These are phyloP conservation scores for Scelioninae gen. 1 DNA, from an alignment of 2,888 invertebrate species.

Conservation along the genomic window DNA sequence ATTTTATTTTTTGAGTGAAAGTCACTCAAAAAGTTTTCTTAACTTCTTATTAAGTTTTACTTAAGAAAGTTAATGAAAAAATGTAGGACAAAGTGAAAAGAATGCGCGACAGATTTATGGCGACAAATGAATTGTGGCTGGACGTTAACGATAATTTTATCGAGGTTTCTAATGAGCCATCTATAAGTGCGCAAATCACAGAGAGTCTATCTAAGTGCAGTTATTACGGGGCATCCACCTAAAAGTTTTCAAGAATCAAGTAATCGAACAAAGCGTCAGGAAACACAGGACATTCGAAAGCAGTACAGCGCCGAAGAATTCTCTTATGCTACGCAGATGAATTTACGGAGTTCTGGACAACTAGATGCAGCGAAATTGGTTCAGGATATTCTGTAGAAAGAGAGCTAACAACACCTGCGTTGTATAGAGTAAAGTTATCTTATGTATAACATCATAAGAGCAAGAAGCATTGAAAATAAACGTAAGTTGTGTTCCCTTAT, in stretches of 20 bases:
- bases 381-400: slow-evolving; percentile 60
- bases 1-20: neutral
- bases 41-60: neutral
- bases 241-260: slow-evolving; percentile 60
- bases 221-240: slow-evolving; percentile 58
- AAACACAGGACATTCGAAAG: slow-evolving; percentile 8
- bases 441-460: too few species aligned
- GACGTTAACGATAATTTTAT: neutral
- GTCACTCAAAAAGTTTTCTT: too few species aligned
- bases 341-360: slow-evolving; percentile 66
- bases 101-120: neutral
- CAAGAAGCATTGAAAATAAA: too few species aligned
- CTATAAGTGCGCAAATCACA: too few species aligned
- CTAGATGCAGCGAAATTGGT: slow-evolving; percentile 68
- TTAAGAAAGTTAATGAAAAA: slow-evolving; percentile 11
- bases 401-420: too few species aligned
- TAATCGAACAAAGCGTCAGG: slow-evolving; percentile 52
- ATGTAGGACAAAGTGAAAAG: slow-evolving; percentile 9
- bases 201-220: neutral
- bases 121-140: neutral
- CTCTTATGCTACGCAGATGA: slow-evolving; percentile 69
- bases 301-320: slow-evolving; percentile 11
- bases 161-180: too few species aligned
- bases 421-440: too few species aligned
- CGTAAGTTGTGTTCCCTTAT: too few species aligned